Evolutionary conservation across 37 sponge, comb jelly and placozoan genomes (phyloP).

Genomic region (Halisarca cf. caerulea): DNA sequence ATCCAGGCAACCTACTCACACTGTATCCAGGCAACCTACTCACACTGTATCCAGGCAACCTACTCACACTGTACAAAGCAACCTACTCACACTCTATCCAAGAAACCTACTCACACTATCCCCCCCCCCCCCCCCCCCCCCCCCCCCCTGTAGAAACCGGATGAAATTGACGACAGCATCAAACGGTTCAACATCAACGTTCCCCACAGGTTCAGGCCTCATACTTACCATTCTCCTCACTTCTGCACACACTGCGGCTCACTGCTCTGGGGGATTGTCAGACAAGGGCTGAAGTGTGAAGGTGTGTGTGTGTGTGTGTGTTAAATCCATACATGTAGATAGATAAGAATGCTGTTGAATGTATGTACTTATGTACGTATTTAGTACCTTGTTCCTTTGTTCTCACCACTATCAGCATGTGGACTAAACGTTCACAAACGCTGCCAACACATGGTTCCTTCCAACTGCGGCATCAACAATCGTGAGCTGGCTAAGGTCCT

Average conservation of each 20-base stretch:
- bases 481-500: slow-evolving; percentile 70
- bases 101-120: too few relatives aligned
- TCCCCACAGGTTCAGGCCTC: slow-evolving; percentile 91
- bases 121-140: too few relatives aligned
- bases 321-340: too few relatives aligned
- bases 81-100: too few relatives aligned
- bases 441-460: slow-evolving; percentile 84
- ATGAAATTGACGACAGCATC: not conserved
- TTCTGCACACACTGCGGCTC: slow-evolving; percentile 98
- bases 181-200: slow-evolving; percentile 92
- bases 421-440: slow-evolving; percentile 94
- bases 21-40: too few relatives aligned
- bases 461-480: slow-evolving; percentile 92
- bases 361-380: slow-evolving; percentile 1
- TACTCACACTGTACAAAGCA: too few relatives aligned
- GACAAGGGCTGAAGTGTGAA: slow-evolving; percentile 93
- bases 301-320: slow-evolving; percentile 42
- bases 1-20: too few relatives aligned
- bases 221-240: slow-evolving; percentile 84
- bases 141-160: not conserved
- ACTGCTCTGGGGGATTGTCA: slow-evolving; percentile 84
- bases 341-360: too few relatives aligned
- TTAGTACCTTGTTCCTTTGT: not conserved
- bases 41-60: too few relatives aligned
- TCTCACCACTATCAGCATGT: slow-evolving; percentile 60